A percentile compares a stretch with the other conserved stretches of the same genome.
These are phyloP conservation scores for Athrips mouffetella DNA, from an alignment of 2,888 invertebrate genomes.

Conservation along the genomic window DNA sequence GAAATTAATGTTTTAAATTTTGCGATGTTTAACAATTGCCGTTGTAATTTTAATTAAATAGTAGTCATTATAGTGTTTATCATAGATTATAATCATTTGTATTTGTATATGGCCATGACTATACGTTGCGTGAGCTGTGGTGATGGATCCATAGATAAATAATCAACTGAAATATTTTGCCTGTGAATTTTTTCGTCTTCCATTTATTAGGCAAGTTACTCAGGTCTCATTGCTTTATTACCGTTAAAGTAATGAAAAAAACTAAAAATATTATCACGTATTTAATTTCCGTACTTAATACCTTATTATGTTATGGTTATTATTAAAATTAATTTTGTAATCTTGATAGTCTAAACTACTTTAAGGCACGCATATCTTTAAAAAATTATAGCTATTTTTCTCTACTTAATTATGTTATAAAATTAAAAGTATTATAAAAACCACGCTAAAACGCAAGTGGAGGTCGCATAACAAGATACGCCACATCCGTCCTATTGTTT, in stretches of 20 bases:
- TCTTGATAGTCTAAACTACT: neutral
- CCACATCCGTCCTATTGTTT: no score
- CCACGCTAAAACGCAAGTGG: neutral
- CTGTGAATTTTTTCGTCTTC: conserved; percentile 31
- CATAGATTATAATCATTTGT: conserved; percentile 52
- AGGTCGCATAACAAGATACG: neutral
- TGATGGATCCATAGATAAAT: conserved; percentile 50
- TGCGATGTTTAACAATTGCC: neutral
- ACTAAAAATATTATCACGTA: neutral
- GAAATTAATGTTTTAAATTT: neutral
- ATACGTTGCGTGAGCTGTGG: conserved; percentile 46
- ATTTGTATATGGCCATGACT: conserved; percentile 47
- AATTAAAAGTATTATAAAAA: neutral
- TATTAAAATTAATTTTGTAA: neutral
- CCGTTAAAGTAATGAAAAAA: neutral
- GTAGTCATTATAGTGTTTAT: conserved; percentile 16
- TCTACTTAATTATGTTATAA: neutral
- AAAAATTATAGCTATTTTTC: neutral
- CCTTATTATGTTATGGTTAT: neutral
- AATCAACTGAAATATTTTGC: no score
- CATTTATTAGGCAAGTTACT: neutral
- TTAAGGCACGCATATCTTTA: conserved; percentile 1
- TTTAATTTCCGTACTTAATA: neutral
- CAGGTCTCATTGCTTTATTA: conserved; percentile 5
- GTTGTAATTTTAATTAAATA: conserved; percentile 17